Evolutionary conservation across 2,113 vertebrate genomes (phyloP), one percentile per base, ranked within the genome.

Genomic region (Odontophorus gujanensis): DNA sequence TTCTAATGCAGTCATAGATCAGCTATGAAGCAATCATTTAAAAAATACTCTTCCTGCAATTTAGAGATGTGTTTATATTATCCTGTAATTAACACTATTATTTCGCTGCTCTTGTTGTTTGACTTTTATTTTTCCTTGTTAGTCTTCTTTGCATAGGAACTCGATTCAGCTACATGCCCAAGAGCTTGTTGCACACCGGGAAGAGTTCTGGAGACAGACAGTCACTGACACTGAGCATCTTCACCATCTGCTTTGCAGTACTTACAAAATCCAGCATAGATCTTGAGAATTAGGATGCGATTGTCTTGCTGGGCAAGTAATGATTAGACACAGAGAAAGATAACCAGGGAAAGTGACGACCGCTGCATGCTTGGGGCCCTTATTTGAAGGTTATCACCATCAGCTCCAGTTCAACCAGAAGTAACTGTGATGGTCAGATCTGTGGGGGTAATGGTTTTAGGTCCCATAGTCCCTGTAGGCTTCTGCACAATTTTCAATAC

Each of bases 171-270:
- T 75, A 53, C 1, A 3, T 50, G 28, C n/a, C 42, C 20, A 45
- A 78, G 36, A 89, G 9, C 34, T 0, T 73, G 8, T 0, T 22
- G 17, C 15, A 11, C 2, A 0, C 36, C 0, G 12, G 36, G 45
- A 63, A 30, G 45, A 78, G 14, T 19, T 15, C 14, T 38, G 20
- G 28, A 30, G 42, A n/a, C 51, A 57, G 61, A 32, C 4, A 25
- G 48, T 9, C 36, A 30, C 32, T 32, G 30, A 17, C 32, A 51
- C 40, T 22, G 11, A 51, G 28, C 30, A 11, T 10, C 4, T 63
- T 78, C 47, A 25, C 36, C 21, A 14, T 26, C 36, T 22, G 32
- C 32, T 32, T 26, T 51, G 21, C 28, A 78, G 21, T 28, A 25
- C 14, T n/a, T 24, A 16, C 36, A 78, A 78, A 78, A 78, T 40